Conservation (phyloP, 2,113 vertebrate genomes). For the Corythornis madagascariensis region DNA sequence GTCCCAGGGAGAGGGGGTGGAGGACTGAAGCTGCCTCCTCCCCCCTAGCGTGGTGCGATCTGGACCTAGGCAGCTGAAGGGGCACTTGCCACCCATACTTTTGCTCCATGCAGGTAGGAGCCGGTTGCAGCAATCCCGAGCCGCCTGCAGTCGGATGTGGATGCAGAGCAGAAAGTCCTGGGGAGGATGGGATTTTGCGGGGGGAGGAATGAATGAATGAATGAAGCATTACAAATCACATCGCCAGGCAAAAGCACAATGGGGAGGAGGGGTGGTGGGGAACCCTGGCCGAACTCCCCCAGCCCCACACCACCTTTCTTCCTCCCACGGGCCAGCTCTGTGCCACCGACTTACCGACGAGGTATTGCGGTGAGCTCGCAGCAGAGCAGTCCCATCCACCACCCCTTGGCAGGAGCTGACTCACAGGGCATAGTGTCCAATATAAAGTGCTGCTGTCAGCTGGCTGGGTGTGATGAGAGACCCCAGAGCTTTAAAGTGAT, state of each 20-base stretch:
- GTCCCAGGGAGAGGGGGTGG: background rate
- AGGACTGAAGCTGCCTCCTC: background rate
- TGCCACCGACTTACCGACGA: background rate
- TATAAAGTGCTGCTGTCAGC: background rate
- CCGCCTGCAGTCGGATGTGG: background rate
- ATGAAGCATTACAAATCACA: background rate
- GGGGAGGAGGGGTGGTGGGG: background rate
- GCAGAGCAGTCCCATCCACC: background rate
- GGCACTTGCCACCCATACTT: background rate
- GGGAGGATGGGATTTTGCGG: background rate
- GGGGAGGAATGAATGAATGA: background rate
- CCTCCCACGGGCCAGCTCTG: background rate
- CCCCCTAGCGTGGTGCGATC: background rate
- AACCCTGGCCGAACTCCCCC: background rate
- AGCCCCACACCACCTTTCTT: background rate
- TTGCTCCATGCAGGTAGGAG: slow-evolving; percentile 26
- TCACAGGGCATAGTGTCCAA: background rate
- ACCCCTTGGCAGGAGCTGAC: background rate
- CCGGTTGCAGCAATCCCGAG: background rate
- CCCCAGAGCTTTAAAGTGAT: background rate
- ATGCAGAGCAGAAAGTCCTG: background rate
- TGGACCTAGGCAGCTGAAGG: background rate
- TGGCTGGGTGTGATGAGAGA: fast-evolving
- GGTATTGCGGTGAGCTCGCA: background rate
- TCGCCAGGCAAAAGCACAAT: background rate